Percentiles rank a stretch among this genome's conserved stretches.
phyloP scores from a whole-genome alignment of 2,888 invertebrate genomes.

The Dastarcus helophoroides region DNA sequence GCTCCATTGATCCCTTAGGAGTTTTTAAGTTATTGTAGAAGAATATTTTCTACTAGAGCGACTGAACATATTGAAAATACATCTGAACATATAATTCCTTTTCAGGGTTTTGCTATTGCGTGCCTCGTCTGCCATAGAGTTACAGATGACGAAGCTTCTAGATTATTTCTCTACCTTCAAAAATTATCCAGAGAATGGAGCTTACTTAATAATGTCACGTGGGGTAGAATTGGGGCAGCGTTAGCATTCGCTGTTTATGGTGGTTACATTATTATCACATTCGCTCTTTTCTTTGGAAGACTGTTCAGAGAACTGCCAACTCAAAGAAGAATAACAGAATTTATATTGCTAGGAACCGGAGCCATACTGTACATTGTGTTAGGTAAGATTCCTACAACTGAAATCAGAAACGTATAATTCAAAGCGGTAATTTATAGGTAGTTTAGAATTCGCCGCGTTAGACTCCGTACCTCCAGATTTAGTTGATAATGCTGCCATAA shows the following conservation, averaged over 20 bases:
- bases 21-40: too few relatives aligned
- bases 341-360: slow-evolving; percentile 58
- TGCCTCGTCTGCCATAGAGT: slow-evolving; percentile 59
- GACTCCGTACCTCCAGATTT: slow-evolving; percentile 58
- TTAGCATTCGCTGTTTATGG: slow-evolving; percentile 57
- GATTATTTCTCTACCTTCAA: slow-evolving; percentile 55
- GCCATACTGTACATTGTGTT: slow-evolving; percentile 56
- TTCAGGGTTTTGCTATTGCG: slow-evolving; percentile 53
- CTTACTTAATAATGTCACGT: slow-evolving; percentile 59
- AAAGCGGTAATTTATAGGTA: slow-evolving; percentile 37
- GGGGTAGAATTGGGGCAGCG: slow-evolving; percentile 57
- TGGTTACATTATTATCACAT: slow-evolving; percentile 59
- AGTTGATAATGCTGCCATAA: slow-evolving; percentile 58
- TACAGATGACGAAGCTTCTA: slow-evolving; percentile 59
- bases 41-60: too few relatives aligned
- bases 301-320: slow-evolving; percentile 53
- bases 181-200: slow-evolving; percentile 67
- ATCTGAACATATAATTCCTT: too few relatives aligned
- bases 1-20: too few relatives aligned
- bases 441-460: slow-evolving; percentile 56
- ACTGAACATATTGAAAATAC: too few relatives aligned
- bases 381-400: slow-evolving; percentile 36
- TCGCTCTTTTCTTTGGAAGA: slow-evolving; percentile 54
- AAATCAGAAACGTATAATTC: neutral
- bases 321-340: slow-evolving; percentile 51